Percentiles rank a stretch among this genome's conserved stretches.
phyloP scores from a whole-genome alignment of 2,113 vertebrate genomes.

The Proteles cristata region DNA sequence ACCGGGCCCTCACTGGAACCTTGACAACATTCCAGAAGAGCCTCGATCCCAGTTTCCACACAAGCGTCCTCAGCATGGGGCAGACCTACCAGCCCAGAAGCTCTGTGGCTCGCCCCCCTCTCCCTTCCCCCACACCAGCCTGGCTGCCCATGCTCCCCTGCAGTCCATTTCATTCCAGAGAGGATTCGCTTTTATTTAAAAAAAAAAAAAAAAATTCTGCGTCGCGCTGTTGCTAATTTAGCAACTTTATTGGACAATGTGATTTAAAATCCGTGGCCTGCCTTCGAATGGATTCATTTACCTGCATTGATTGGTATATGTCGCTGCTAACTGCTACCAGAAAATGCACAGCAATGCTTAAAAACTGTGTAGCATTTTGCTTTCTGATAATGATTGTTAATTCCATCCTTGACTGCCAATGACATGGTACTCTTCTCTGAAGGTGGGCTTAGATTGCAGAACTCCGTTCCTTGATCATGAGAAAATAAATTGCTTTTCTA shows the following conservation, averaged over 20 bases:
- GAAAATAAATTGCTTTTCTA: conserved; percentile 79
- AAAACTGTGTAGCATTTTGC: conserved; percentile 38
- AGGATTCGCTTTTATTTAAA: not conserved
- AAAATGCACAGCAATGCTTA: conserved; percentile 45
- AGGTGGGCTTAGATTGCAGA: conserved; percentile 42
- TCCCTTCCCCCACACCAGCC: not conserved
- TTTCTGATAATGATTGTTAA: conserved; percentile 36
- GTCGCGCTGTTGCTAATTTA: conserved; percentile 59
- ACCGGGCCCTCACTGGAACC: not conserved
- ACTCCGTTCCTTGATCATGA: conserved; percentile 54
- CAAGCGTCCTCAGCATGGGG: not conserved
- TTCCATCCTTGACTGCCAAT: conserved; percentile 6
- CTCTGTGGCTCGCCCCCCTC: accelerated
- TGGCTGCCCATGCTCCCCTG: not conserved
- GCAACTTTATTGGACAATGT: conserved; percentile 41
- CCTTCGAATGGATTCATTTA: conserved; percentile 66
- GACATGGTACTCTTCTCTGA: conserved; percentile 30
- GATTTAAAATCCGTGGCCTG: conserved; percentile 54
- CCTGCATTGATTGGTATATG: not conserved
- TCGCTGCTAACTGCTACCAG: conserved; percentile 56
- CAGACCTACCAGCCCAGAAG: not conserved
- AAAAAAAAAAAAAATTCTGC: not conserved
- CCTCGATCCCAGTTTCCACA: not conserved
- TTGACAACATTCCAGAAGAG: too few species aligned
- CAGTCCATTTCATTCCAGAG: not conserved